These are phyloP conservation scores for Drosophila pseudotalamancana DNA, from an alignment of 2,888 invertebrate genomes.

Conservation along the genomic window DNA sequence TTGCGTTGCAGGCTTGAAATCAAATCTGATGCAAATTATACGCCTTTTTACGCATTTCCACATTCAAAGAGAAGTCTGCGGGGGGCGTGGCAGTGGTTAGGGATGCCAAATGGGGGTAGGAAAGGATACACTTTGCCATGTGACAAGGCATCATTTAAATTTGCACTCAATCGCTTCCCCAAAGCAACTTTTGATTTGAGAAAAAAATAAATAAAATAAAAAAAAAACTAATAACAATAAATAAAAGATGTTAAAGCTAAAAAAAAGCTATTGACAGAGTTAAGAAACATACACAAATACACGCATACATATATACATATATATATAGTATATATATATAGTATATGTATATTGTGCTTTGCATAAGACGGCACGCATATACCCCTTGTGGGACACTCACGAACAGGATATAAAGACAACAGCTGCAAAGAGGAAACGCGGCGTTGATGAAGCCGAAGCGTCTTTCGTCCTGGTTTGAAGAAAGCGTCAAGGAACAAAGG, in stretches of 20 bases:
- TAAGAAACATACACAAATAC: no score
- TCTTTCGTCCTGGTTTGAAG: constrained; percentile 30
- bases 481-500: constrained; percentile 10
- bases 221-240: no score
- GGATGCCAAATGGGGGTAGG: not conserved
- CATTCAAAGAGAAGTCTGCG: constrained; percentile 31
- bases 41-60: constrained; percentile 73
- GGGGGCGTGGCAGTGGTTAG: not conserved
- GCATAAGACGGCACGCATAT: not conserved
- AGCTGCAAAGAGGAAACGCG: constrained; percentile 35
- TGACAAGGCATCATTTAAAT: constrained; percentile 53
- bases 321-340: no score
- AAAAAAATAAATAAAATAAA: not conserved
- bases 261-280: no score
- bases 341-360: no score
- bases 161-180: constrained; percentile 57
- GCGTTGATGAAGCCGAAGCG: constrained; percentile 55
- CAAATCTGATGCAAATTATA: constrained; percentile 76
- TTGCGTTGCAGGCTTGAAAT: constrained; percentile 57
- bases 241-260: no score
- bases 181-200: constrained; percentile 3
- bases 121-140: constrained; percentile 21
- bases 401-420: constrained; percentile 36
- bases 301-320: no score
- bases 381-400: not conserved